A percentile compares a stretch with the other conserved stretches of the same genome.
These are phyloP conservation scores for Erinaceus europaeus DNA, from an alignment of 2,113 vertebrate species.

Conservation along the genomic window DNA sequence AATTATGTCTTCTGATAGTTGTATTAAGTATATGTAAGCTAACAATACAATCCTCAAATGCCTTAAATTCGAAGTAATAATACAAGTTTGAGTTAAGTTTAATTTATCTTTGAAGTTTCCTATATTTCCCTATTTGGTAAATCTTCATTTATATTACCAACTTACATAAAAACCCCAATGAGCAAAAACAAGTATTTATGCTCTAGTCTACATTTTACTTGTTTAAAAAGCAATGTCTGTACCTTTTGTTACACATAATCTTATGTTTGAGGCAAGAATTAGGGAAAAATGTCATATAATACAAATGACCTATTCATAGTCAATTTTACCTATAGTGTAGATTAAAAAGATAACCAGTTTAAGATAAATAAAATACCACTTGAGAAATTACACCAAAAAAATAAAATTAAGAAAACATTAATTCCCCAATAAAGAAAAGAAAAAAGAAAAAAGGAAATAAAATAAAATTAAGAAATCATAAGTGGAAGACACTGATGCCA, in stretches of 20 bases:
- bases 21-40: not conserved
- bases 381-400: constrained; percentile 2
- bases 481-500: too few relatives aligned
- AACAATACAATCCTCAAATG: not conserved
- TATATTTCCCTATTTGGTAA: not conserved
- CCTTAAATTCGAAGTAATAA: constrained; percentile 39
- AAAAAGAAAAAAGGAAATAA: too few relatives aligned
- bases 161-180: not conserved
- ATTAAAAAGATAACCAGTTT: constrained; percentile 22
- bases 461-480: constrained; percentile 27
- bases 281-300: not conserved
- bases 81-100: not conserved
- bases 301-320: not conserved
- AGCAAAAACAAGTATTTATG: not conserved
- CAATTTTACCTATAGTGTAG: not conserved
- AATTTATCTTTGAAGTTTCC: constrained; percentile 33
- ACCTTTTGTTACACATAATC: constrained; percentile 16
- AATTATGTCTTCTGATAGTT: not conserved
- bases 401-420: too few relatives aligned
- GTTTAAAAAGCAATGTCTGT: constrained; percentile 21
- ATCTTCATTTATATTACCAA: not conserved
- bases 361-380: constrained; percentile 2
- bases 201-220: not conserved
- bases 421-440: too few relatives aligned
- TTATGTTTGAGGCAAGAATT: not conserved